These are phyloP conservation scores for Channallabes apus DNA, from an alignment of 2,797 vertebrate species.

Conservation along the genomic window DNA sequence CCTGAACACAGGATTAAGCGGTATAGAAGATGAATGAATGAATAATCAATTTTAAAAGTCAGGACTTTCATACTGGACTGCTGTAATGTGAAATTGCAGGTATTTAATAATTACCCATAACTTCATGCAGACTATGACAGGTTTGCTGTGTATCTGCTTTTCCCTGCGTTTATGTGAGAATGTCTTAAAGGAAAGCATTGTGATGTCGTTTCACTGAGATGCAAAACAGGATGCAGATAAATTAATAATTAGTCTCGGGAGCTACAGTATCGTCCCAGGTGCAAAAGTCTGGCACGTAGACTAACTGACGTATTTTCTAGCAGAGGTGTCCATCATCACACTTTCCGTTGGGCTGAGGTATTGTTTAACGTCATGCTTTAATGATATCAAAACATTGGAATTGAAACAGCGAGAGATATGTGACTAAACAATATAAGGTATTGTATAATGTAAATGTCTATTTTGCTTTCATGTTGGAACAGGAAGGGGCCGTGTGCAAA, in stretches of 20 bases:
- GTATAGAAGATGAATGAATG: no score
- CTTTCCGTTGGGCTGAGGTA: slow-evolving; percentile 3
- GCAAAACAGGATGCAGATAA: slow-evolving; percentile 64
- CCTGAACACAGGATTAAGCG: no score
- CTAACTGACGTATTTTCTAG: background rate
- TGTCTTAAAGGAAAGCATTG: background rate
- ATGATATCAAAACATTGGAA: background rate
- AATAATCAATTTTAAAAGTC: background rate
- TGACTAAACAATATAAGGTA: background rate
- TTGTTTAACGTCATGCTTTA: slow-evolving; percentile 6
- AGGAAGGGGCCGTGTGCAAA: no score
- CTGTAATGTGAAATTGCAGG: background rate
- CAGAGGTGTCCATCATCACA: slow-evolving; percentile 8
- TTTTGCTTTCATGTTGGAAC: no score
- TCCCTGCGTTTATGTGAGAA: slow-evolving; percentile 1
- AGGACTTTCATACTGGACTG: background rate
- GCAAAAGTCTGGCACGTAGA: background rate
- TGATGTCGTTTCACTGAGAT: slow-evolving; percentile 43
- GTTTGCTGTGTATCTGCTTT: background rate
- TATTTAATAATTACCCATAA: background rate
- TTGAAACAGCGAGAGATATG: background rate
- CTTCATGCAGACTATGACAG: background rate
- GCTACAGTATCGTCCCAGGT: slow-evolving; percentile 8
- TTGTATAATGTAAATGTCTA: no score
- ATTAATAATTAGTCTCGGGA: slow-evolving; percentile 26